Evolutionary conservation across 1,140 invertebrate species (phyloP).

Genomic region (Camponotus pennsylvanicus): DNA sequence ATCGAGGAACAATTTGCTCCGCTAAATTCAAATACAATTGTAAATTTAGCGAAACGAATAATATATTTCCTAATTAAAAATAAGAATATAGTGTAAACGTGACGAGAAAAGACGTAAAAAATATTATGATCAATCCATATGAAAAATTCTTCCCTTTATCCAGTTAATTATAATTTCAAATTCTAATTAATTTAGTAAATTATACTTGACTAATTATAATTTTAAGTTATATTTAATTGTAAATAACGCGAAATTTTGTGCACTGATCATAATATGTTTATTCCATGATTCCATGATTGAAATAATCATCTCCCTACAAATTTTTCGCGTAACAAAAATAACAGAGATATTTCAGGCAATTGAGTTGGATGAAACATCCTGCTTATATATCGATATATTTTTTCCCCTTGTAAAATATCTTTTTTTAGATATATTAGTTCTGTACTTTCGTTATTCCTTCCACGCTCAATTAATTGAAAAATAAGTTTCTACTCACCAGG

Average conservation of each 20-base stretch:
- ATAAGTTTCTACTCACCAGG: constrained; percentile 42
- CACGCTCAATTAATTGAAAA: background rate
- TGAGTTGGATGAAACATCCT: constrained; percentile 2
- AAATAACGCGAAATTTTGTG: background rate
- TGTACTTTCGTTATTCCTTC: background rate
- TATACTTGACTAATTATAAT: constrained; percentile 19
- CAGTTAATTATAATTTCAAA: constrained; percentile 15
- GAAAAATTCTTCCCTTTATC: background rate
- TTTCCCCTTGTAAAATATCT: constrained; percentile 21
- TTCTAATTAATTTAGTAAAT: constrained; percentile 27
- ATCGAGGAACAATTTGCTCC: background rate
- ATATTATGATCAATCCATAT: constrained; percentile 1
- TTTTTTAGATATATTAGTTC: constrained; percentile 14
- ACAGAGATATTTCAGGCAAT: background rate
- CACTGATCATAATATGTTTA: background rate
- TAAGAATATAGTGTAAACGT: background rate
- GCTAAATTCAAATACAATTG: background rate
- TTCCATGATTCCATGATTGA: background rate
- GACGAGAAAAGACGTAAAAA: background rate
- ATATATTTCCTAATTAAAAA: background rate
- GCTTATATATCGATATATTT: background rate
- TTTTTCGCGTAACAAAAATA: background rate
- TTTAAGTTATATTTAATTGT: constrained; percentile 33
- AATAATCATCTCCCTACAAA: background rate
- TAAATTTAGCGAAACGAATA: background rate